Evolutionary conservation across 2,888 invertebrate species (phyloP).

Genomic region (Ecliptopera silaceata): DNA sequence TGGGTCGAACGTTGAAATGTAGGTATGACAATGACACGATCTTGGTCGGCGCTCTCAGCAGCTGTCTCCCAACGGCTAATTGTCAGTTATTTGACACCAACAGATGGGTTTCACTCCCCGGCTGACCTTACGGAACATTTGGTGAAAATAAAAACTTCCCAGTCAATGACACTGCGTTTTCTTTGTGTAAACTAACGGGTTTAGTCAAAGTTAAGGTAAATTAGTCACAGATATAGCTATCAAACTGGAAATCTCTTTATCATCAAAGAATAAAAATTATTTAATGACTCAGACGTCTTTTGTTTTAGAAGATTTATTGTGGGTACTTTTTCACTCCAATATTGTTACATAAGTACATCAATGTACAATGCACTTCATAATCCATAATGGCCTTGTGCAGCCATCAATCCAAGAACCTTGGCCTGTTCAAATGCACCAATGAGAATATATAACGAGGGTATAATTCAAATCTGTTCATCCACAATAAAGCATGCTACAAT

Average conservation of each 20-base stretch:
- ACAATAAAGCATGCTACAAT: slow-evolving; percentile 55
- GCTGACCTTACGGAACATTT: slow-evolving; percentile 56
- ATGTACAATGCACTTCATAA: slow-evolving; percentile 23
- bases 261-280: not conserved
- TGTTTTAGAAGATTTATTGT: not conserved
- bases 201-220: slow-evolving; percentile 30
- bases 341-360: slow-evolving; percentile 11
- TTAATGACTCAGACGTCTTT: not conserved
- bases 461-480: slow-evolving; percentile 50
- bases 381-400: slow-evolving; percentile 52
- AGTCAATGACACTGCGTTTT: slow-evolving; percentile 52
- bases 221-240: slow-evolving; percentile 11
- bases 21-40: slow-evolving; percentile 23
- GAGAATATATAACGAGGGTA: slow-evolving; percentile 57
- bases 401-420: slow-evolving; percentile 56
- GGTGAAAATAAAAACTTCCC: slow-evolving; percentile 45
- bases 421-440: slow-evolving; percentile 52
- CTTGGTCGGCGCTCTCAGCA: slow-evolving; percentile 51
- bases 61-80: slow-evolving; percentile 66
- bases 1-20: slow-evolving; percentile 20
- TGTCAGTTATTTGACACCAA: slow-evolving; percentile 63
- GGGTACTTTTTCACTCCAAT: not conserved
- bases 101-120: slow-evolving; percentile 52
- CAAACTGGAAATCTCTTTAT: slow-evolving; percentile 4
- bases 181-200: slow-evolving; percentile 20